phyloP scores from a whole-genome alignment of 64 coral and sea anemone species.

The Stylophora pistillata region DNA sequence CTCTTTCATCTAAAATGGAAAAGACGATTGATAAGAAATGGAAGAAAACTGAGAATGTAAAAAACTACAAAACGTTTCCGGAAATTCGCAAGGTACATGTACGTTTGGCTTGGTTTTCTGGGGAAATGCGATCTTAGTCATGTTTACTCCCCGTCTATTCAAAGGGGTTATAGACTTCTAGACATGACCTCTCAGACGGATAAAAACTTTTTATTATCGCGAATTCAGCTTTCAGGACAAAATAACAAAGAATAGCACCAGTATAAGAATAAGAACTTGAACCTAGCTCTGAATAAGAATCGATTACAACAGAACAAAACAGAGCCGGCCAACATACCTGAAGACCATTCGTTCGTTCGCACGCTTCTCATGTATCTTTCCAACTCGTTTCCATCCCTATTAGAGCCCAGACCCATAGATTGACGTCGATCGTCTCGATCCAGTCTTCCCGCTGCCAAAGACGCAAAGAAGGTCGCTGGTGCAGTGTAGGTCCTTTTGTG shows the following conservation, averaged over 20 bases:
- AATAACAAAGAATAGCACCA: no score
- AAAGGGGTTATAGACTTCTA: neutral
- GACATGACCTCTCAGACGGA: no score
- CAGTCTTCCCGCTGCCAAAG: neutral
- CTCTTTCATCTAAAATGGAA: conserved; percentile 14
- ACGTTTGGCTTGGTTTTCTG: no score
- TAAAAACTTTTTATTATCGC: no score
- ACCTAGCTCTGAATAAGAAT: no score
- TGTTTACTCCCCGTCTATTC: neutral
- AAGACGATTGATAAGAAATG: neutral
- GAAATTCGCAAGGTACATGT: no score
- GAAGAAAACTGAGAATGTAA: neutral
- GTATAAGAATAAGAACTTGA: no score
- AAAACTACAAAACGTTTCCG: no score
- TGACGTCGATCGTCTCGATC: neutral
- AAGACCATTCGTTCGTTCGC: neutral
- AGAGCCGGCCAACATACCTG: neutral
- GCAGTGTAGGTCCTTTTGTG: conserved; percentile 21
- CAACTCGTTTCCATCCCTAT: conserved; percentile 1
- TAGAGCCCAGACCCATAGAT: neutral
- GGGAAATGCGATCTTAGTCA: no score
- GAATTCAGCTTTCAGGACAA: no score
- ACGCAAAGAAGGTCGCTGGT: neutral
- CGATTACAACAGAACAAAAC: no score
- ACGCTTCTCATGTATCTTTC: conserved; percentile 16